Evolutionary conservation across 2,113 vertebrate species (phyloP).

Genomic region (Cynoglossus semilaevis): DNA sequence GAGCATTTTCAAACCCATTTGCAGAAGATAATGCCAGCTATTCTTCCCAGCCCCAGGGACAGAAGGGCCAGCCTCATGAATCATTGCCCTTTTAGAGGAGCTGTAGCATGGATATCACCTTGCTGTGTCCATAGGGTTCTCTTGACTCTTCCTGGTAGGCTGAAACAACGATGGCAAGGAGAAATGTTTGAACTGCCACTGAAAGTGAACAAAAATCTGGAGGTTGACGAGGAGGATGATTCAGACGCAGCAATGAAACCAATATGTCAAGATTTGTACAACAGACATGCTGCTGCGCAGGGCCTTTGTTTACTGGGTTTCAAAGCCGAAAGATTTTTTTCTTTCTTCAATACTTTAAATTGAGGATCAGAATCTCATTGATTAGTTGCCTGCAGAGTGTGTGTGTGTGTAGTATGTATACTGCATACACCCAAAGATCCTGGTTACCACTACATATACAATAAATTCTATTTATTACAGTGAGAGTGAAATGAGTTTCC

Average conservation of each 20-base stretch:
- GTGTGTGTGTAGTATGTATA: too few species aligned
- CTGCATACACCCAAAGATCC: too few species aligned
- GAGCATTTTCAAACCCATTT: slow-evolving; percentile 78
- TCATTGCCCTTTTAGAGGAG: slow-evolving; percentile 71
- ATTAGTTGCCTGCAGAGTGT: too few species aligned
- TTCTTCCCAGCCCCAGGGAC: slow-evolving; percentile 66
- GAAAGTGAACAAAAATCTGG: slow-evolving; percentile 26
- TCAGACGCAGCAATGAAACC: slow-evolving; percentile 6
- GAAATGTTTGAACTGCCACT: slow-evolving; percentile 32
- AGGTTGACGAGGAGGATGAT: too few species aligned
- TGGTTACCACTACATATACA: slow-evolving; percentile 52
- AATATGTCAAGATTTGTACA: too few species aligned
- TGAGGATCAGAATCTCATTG: too few species aligned
- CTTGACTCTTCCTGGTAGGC: slow-evolving; percentile 49
- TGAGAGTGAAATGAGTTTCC: slow-evolving; percentile 43
- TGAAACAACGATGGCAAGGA: slow-evolving; percentile 16
- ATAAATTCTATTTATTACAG: slow-evolving; percentile 61
- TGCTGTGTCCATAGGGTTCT: slow-evolving; percentile 55
- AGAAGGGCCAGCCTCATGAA: slow-evolving; percentile 68
- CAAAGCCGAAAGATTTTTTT: too few species aligned
- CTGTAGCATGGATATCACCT: slow-evolving; percentile 60
- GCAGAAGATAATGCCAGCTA: slow-evolving; percentile 76
- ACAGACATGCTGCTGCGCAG: too few species aligned
- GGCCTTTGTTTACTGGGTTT: too few species aligned
- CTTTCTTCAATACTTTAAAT: too few species aligned